Evolutionary conservation across 1,140 invertebrate species (phyloP), one percentile per base, ranked within the genome.

Genomic region (Brachionus angularis): DNA sequence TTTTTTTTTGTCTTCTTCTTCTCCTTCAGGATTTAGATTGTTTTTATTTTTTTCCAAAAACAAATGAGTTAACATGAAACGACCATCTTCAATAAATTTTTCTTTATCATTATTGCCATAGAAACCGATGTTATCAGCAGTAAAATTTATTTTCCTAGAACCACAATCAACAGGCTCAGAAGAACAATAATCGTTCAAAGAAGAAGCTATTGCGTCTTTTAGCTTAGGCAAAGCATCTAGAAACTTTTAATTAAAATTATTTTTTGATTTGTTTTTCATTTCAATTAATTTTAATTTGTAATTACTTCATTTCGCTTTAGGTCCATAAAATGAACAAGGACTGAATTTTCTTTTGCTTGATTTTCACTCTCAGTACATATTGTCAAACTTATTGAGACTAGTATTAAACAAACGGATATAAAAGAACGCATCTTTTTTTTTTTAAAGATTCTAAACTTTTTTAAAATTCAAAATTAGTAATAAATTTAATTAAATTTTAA

Each of bases 291-390:
- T 12, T 21, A 12, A 12, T 4, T 18, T 18, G 12, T 23, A 3
- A 10, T 67, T 47, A 67, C 62, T 47, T 67, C 27, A 27, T 67
- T 14, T 47, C 27, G 18, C 16, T 67, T 67, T 4, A 18, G n/a
- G 62, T 67, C 62, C 62, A 67, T 67, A 42, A 67, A 67, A 31
- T 67, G 42, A 67, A 67, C 31, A 3, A 23, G n/a, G 5, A 67
- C 62, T 29, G 31, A 31, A 23, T 67, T 46, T 36, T 46, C 42
- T 23, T 58, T 58, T 1, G 16, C 5, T 12, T 16, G 33, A 23
- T 23, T 23, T 23, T 58, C 10, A 2, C 39, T 34, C 8, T n/a
- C n/a, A n/a, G n/a, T n/a, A n/a, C n/a, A n/a, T n/a, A n/a, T n/a
- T n/a, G n/a, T n/a, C n/a, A n/a, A n/a, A n/a, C n/a, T n/a, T n/a